phyloP scores from a whole-genome alignment of 2,888 invertebrate genomes.

The Schizaphis graminum region DNA sequence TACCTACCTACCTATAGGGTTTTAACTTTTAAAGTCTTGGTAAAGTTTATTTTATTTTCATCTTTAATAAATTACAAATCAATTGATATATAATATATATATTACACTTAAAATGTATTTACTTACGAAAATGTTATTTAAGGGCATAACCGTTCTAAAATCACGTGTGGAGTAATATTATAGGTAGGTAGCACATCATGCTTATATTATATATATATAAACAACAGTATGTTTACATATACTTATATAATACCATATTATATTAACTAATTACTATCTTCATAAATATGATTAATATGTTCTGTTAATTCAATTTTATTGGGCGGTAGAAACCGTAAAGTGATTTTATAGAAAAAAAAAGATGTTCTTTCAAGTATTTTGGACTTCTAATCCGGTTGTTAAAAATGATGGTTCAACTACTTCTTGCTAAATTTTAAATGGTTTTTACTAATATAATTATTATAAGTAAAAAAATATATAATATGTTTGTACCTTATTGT shows the following conservation, averaged over 20 bases:
- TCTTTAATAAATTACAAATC: background rate
- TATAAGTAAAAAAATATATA: background rate
- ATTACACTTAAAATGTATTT: background rate
- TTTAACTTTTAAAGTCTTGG: background rate
- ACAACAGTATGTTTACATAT: background rate
- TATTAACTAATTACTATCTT: background rate
- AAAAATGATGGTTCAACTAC: background rate
- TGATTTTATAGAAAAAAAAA: background rate
- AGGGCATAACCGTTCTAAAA: background rate
- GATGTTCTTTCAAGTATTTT: background rate
- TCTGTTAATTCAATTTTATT: background rate
- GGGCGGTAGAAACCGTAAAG: background rate
- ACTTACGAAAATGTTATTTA: background rate
- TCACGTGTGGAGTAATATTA: background rate
- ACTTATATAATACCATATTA: background rate
- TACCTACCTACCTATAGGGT: background rate
- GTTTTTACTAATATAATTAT: background rate
- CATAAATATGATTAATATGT: slow-evolving; percentile 12
- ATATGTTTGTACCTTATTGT: too few species aligned
- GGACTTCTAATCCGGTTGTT: background rate
- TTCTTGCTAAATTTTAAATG: background rate
- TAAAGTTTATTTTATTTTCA: background rate
- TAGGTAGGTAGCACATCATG: background rate
- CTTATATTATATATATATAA: background rate
- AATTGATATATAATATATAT: background rate